Conservation (phyloP, 2,113 vertebrate genomes). For the Callopanchax toddi region DNA sequence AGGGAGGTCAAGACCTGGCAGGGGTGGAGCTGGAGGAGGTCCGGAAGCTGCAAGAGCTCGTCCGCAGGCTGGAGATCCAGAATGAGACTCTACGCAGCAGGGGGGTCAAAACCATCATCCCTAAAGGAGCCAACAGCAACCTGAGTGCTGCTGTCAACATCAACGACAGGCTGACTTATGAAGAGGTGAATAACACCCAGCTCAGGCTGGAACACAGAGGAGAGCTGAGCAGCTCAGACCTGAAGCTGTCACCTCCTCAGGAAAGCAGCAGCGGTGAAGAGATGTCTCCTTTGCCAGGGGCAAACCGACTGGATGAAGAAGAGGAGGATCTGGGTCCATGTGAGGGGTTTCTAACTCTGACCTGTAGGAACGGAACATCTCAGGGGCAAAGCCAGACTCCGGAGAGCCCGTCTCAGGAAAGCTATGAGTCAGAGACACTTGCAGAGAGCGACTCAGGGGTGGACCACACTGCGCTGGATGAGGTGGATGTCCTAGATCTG, state of each 20-base stretch:
- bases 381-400: slow-evolving; percentile 47
- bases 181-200: slow-evolving; percentile 64
- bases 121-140: slow-evolving; percentile 56
- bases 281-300: slow-evolving; percentile 58
- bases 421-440: slow-evolving; percentile 74
- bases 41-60: slow-evolving; percentile 87
- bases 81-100: slow-evolving; percentile 85
- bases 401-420: slow-evolving; percentile 53
- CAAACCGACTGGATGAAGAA: slow-evolving; percentile 47
- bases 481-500: slow-evolving; percentile 87
- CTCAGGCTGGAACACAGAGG: slow-evolving; percentile 70
- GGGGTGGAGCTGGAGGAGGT: slow-evolving; percentile 87
- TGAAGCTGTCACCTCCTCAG: slow-evolving; percentile 56
- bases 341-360: slow-evolving; percentile 53
- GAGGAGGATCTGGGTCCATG: slow-evolving; percentile 31
- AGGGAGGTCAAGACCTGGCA: slow-evolving; percentile 59
- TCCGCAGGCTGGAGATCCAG: slow-evolving; percentile 87
- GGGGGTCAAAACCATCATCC: slow-evolving; percentile 64
- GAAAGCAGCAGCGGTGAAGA: slow-evolving; percentile 63
- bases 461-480: slow-evolving; percentile 81
- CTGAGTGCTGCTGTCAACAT: slow-evolving; percentile 32
- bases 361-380: slow-evolving; percentile 36
- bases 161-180: slow-evolving; percentile 66
- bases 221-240: slow-evolving; percentile 48
- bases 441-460: slow-evolving; percentile 64